phyloP scores from a whole-genome alignment of 2,113 vertebrate species.

The Lepidothrix coronata region DNA sequence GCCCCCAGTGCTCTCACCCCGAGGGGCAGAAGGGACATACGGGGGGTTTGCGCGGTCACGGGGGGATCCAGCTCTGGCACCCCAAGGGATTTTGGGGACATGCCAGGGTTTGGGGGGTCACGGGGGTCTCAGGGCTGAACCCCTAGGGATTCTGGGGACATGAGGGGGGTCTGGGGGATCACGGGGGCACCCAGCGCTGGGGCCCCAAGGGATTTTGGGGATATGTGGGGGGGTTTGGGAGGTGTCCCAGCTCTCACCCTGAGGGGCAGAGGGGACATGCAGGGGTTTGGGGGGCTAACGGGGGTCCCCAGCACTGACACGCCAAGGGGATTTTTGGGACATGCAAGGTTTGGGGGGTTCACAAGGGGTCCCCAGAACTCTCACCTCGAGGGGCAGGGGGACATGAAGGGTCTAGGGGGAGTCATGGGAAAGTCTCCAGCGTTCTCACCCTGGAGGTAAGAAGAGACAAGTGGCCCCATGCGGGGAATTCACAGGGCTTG shows the following conservation, averaged over 20 bases:
- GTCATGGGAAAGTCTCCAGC: no score
- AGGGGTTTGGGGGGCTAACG: neutral
- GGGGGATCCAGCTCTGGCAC: no score
- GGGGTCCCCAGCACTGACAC: neutral
- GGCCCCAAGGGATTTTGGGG: neutral
- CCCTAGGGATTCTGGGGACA: no score
- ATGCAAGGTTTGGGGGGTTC: no score
- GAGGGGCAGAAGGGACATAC: neutral
- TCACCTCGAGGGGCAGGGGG: neutral
- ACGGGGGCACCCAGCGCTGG: neutral
- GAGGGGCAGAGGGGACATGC: neutral
- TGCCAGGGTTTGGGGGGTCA: no score
- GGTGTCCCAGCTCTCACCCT: neutral
- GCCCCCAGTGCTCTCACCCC: no score
- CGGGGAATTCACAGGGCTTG: fast-evolving
- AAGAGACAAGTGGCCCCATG: fast-evolving
- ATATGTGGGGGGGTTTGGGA: neutral
- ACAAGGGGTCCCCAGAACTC: no score
- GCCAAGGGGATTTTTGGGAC: no score
- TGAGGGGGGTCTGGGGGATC: no score
- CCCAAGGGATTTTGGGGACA: no score
- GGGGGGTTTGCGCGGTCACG: no score
- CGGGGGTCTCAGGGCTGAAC: neutral
- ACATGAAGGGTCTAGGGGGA: neutral
- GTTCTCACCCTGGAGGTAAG: fast-evolving